These are phyloP conservation scores for Trachymyrmex septentrionalis DNA, from an alignment of 1,140 invertebrate species.

Conservation along the genomic window DNA sequence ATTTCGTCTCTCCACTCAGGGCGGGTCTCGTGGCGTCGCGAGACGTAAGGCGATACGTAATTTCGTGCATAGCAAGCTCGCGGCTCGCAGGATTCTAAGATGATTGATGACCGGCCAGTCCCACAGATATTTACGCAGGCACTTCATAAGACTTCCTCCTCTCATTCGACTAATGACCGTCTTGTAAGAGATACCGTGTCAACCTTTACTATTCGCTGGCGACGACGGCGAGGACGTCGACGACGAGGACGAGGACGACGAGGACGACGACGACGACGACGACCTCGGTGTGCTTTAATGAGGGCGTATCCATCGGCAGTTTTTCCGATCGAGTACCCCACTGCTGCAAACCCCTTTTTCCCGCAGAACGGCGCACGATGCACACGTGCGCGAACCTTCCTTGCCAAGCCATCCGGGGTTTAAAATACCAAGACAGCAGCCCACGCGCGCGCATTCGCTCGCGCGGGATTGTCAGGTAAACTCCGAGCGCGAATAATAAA, in stretches of 20 bases:
- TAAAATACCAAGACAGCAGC: conserved; percentile 53
- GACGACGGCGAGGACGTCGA: conserved; percentile 35
- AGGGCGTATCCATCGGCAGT: conserved; percentile 46
- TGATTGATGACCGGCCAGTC: conserved; percentile 84
- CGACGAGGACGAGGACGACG: conserved; percentile 24
- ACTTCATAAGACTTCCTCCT: conserved; percentile 78
- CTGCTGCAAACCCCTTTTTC: conserved; percentile 58
- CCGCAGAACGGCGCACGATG: conserved; percentile 37
- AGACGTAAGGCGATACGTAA: conserved; percentile 77
- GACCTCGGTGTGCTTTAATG: conserved; percentile 28
- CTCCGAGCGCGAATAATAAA: neutral
- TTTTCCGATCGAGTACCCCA: conserved; percentile 52
- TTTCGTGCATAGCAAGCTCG: conserved; percentile 72
- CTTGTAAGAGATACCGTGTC: conserved; percentile 79
- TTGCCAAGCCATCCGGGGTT: conserved; percentile 44
- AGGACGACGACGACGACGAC: conserved; percentile 25
- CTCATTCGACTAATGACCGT: conserved; percentile 84
- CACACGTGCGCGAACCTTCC: conserved; percentile 57
- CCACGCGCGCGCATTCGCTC: conserved; percentile 35
- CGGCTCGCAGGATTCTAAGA: conserved; percentile 70
- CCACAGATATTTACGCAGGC: conserved; percentile 80
- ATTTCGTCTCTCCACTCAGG: conserved; percentile 50
- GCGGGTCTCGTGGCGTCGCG: conserved; percentile 49
- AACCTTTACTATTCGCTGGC: conserved; percentile 72
- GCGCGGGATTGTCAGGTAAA: conserved; percentile 17